phyloP scores from a whole-genome alignment of 2,797 vertebrate genomes.

The Zalophus californianus region DNA sequence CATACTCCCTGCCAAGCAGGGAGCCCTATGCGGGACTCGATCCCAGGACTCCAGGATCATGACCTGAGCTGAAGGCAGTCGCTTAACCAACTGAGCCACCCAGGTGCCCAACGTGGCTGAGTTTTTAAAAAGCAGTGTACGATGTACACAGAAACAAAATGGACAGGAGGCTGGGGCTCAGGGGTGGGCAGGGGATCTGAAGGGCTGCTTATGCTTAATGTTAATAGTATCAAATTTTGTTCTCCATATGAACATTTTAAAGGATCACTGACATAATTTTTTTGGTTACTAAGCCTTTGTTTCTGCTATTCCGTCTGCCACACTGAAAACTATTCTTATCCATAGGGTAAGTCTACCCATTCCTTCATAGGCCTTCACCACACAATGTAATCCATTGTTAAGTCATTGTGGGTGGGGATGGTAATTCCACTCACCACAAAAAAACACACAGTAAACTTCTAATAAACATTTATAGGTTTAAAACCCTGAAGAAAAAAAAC shows the following conservation, averaged over 20 bases:
- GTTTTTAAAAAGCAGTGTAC: neutral
- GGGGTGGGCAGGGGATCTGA: neutral
- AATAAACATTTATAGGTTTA: neutral
- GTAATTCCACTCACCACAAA: neutral
- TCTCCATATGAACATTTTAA: neutral
- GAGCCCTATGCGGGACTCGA: too few relatives aligned
- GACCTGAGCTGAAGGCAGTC: too few relatives aligned
- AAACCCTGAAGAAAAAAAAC: neutral
- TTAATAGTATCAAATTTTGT: neutral
- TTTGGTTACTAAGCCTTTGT: neutral
- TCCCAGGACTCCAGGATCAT: too few relatives aligned
- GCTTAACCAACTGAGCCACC: too few relatives aligned
- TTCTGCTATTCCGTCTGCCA: neutral
- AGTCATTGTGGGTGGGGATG: neutral
- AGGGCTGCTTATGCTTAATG: neutral
- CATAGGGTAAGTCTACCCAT: neutral
- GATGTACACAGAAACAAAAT: neutral
- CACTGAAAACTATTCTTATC: neutral
- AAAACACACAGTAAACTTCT: neutral
- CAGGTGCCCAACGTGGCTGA: neutral
- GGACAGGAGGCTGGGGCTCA: neutral
- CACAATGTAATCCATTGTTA: neutral
- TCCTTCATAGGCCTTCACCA: neutral
- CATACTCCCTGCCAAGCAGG: too few relatives aligned
- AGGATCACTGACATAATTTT: neutral